A percentile compares a stretch with the other conserved stretches of the same genome.
These are phyloP conservation scores for Hyposoter didymator DNA, from an alignment of 2,888 invertebrate species.

Conservation along the genomic window DNA sequence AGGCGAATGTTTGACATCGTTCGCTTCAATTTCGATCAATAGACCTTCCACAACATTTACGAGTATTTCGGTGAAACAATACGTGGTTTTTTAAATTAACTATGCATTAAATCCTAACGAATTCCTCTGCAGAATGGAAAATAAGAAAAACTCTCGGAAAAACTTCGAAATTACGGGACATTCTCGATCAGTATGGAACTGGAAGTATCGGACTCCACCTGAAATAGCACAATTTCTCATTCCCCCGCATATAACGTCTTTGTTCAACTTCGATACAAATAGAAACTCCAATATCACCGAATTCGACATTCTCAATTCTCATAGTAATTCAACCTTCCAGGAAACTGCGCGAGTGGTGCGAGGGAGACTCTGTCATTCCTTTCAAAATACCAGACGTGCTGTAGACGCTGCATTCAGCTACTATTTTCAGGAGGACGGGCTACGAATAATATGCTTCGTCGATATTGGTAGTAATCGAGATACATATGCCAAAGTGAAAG, in stretches of 20 bases:
- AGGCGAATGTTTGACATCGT: not conserved
- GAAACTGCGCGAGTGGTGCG: not conserved
- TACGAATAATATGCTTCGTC: conserved; percentile 6
- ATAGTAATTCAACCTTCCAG: conserved; percentile 7
- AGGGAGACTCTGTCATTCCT: conserved; percentile 5
- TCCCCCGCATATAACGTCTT: not conserved
- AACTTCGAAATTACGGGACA: not conserved
- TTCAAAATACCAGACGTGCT: conserved; percentile 13
- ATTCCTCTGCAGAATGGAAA: not conserved
- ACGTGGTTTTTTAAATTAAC: not conserved
- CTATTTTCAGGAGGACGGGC: conserved; percentile 4
- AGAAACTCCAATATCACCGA: conserved; percentile 17
- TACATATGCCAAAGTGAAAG: no score
- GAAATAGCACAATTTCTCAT: not conserved
- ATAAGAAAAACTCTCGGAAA: not conserved
- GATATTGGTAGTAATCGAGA: not conserved
- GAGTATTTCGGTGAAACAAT: not conserved
- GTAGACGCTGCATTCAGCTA: not conserved
- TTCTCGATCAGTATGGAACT: not conserved
- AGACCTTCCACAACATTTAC: not conserved
- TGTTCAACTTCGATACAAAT: conserved; percentile 19
- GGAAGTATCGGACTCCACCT: not conserved
- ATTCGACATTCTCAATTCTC: conserved; percentile 16
- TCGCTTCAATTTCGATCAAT: not conserved
- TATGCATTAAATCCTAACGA: not conserved